Percentiles rank a stretch among this genome's conserved stretches.
Conservation (phyloP, 2,888 invertebrate species). For the Lumbricus terrestris region DNA sequence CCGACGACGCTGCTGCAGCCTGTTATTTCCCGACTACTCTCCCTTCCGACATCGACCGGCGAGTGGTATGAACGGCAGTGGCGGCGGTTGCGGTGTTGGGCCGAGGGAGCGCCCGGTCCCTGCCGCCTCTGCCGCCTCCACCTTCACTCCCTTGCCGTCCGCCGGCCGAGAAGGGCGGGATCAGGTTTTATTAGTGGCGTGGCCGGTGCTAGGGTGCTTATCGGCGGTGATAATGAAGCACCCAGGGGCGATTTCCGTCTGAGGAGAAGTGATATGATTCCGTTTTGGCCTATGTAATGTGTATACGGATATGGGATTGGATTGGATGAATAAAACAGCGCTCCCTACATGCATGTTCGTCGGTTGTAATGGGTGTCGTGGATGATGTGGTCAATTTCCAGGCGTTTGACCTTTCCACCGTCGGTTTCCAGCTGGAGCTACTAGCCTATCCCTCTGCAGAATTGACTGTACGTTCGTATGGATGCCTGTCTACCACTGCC, state of each 20-base stretch:
- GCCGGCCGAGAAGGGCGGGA: background rate
- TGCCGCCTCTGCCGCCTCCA: background rate
- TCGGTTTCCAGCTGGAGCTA: too few species aligned
- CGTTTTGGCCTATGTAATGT: too few species aligned
- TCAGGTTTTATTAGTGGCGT: background rate
- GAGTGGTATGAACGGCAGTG: background rate
- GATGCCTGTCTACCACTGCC: background rate
- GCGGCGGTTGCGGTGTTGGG: background rate
- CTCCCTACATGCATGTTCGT: background rate
- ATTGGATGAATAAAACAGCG: background rate
- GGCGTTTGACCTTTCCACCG: background rate
- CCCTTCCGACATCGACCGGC: background rate
- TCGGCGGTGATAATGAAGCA: background rate
- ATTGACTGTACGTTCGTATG: background rate
- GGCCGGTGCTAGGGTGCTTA: slow-evolving; percentile 3
- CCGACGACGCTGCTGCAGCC: too few species aligned
- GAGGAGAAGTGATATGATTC: background rate
- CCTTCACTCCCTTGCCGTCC: background rate
- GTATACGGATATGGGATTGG: background rate
- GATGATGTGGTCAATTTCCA: background rate
- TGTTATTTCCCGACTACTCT: background rate
- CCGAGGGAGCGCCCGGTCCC: background rate
- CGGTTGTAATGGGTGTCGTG: background rate
- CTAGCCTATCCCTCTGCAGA: too few species aligned
- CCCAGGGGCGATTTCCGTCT: background rate